Percentiles rank a stretch among this genome's conserved stretches.
phyloP scores from a whole-genome alignment of 2,113 vertebrate species.

The Chloropsis cyanopogon region DNA sequence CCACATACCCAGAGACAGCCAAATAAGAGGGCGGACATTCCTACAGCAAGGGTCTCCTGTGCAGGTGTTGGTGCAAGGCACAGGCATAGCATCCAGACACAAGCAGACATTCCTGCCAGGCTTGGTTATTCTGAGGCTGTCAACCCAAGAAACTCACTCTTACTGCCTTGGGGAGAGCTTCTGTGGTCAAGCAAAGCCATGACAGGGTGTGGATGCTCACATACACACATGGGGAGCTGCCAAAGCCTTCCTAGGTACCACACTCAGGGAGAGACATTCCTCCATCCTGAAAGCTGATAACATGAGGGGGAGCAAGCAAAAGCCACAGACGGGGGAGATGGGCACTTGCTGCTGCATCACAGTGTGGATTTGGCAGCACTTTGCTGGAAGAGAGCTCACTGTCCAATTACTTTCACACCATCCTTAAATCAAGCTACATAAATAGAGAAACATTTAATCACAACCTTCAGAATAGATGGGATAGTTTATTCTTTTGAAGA shows the following conservation, averaged over 20 bases:
- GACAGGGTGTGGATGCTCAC: background rate
- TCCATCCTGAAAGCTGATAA: background rate
- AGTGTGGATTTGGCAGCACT: background rate
- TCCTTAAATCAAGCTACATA: background rate
- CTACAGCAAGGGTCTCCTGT: background rate
- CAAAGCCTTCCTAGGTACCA: background rate
- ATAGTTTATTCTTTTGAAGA: background rate
- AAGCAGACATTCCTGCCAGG: background rate
- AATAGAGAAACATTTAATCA: background rate
- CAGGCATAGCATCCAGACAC: background rate
- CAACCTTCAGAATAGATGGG: background rate
- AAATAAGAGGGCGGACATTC: background rate
- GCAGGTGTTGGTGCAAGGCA: accelerated
- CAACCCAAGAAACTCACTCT: background rate
- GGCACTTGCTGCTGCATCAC: background rate
- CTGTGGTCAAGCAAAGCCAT: background rate
- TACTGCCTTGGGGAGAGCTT: background rate
- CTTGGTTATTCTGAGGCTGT: background rate
- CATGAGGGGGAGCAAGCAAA: background rate
- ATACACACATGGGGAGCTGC: accelerated
- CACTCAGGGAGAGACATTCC: accelerated
- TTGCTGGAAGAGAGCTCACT: background rate
- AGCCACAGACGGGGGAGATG: background rate
- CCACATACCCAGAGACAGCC: background rate
- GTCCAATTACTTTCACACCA: background rate